These are phyloP conservation scores for Cyclura pinguis DNA, from an alignment of 2,797 vertebrate species.

Conservation along the genomic window DNA sequence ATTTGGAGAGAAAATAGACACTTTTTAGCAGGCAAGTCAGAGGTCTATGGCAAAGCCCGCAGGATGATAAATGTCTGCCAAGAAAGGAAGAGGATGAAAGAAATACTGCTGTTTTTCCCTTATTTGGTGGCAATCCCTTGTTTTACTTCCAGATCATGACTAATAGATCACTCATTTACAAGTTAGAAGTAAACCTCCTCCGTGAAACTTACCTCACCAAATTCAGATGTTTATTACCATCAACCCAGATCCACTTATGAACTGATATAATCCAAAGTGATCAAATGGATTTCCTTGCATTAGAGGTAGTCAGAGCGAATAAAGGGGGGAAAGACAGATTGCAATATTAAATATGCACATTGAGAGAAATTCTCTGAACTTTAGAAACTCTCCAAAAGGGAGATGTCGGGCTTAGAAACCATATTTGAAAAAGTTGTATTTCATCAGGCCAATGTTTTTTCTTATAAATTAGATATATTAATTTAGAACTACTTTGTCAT, in stretches of 20 bases:
- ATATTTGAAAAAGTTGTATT: not conserved
- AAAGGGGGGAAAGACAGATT: not conserved
- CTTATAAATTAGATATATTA: not conserved
- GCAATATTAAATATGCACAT: not conserved
- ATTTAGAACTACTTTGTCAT: not conserved
- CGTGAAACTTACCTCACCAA: slow-evolving; percentile 15
- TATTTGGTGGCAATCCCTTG: not conserved
- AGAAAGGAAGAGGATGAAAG: slow-evolving; percentile 1
- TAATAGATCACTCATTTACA: slow-evolving; percentile 25
- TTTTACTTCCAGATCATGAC: slow-evolving; percentile 33
- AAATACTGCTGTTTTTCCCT: not conserved
- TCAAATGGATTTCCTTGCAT: not conserved
- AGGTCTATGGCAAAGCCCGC: slow-evolving; percentile 3
- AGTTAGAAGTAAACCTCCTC: slow-evolving; percentile 24
- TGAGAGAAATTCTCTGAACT: not conserved
- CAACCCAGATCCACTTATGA: not conserved
- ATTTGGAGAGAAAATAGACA: slow-evolving; percentile 1
- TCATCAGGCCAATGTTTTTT: not conserved
- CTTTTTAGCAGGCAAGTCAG: not conserved
- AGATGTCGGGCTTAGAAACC: not conserved
- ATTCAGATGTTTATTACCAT: not conserved
- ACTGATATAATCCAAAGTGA: not conserved
- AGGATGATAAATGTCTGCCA: slow-evolving; percentile 34
- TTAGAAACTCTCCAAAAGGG: not conserved
- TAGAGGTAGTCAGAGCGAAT: not conserved